A percentile compares a stretch with the other conserved stretches of the same genome.
Conservation (phyloP, 2,113 vertebrate genomes). For the Toxotes jaculatrix region DNA sequence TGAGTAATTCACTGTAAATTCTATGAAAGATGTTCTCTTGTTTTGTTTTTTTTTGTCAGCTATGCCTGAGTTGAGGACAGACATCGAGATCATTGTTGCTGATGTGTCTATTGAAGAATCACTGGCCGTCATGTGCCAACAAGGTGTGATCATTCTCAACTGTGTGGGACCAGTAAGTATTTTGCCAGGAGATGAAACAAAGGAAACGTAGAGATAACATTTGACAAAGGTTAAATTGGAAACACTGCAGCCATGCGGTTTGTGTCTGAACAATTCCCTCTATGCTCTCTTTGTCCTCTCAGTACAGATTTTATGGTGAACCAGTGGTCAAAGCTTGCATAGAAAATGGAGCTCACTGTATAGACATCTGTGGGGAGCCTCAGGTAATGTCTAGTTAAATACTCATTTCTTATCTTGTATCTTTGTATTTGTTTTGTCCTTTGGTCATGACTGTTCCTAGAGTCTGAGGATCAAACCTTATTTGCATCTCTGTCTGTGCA, state of each 20-base stretch:
- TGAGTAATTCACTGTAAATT: not conserved
- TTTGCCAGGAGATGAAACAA: not conserved
- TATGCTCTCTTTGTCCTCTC: constrained; percentile 8
- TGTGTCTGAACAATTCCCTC: not conserved
- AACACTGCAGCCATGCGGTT: not conserved
- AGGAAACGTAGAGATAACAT: not conserved
- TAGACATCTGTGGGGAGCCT: constrained; percentile 93
- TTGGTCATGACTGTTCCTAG: not conserved
- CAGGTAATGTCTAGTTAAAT: constrained; percentile 82
- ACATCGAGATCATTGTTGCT: constrained; percentile 59
- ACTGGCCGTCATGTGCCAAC: constrained; percentile 63
- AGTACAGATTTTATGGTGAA: constrained; percentile 94
- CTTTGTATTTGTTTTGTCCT: not conserved
- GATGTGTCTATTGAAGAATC: constrained; percentile 63
- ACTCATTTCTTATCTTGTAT: not conserved
- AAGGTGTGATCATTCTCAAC: constrained; percentile 60
- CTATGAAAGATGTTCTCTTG: not conserved
- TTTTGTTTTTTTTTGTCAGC: constrained; percentile 31
- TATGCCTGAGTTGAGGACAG: constrained; percentile 57
- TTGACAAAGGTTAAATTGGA: not conserved
- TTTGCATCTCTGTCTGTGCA: not conserved
- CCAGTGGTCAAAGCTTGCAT: constrained; percentile 90
- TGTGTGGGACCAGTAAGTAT: constrained; percentile 72
- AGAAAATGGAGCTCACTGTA: constrained; percentile 89
- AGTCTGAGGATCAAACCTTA: not conserved